These are phyloP conservation scores for Ichneumoninae sp. DNA, from an alignment of 2,888 invertebrate genomes.

Conservation along the genomic window DNA sequence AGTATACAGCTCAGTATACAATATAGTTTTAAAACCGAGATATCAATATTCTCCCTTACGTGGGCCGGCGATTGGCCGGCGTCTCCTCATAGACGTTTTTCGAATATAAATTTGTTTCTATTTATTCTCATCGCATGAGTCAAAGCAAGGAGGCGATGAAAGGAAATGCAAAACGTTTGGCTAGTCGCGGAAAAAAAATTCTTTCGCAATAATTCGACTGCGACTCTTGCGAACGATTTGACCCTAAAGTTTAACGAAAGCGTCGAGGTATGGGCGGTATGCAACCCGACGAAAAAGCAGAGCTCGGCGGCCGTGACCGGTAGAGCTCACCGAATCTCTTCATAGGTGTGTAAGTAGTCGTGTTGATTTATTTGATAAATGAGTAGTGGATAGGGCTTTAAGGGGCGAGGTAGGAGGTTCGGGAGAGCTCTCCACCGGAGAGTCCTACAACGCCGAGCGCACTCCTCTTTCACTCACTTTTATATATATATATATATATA, in stretches of 20 bases:
- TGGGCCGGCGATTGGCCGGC: too few species aligned
- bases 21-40: too few species aligned
- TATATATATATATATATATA: conserved; percentile 16
- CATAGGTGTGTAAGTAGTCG: conserved; percentile 81
- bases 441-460: conserved; percentile 83
- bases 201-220: background rate
- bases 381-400: conserved; percentile 81
- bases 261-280: background rate
- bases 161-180: background rate
- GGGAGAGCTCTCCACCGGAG: conserved; percentile 82
- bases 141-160: background rate
- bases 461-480: conserved; percentile 78
- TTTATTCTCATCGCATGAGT: background rate
- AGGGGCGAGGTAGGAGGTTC: conserved; percentile 72
- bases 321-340: conserved; percentile 74
- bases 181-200: background rate
- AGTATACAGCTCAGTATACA: too few species aligned
- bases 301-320: conserved; percentile 71
- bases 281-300: conserved; percentile 1
- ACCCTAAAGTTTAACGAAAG: conserved; percentile 9
- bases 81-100: background rate
- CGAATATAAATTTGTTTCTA: background rate
- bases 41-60: too few species aligned
- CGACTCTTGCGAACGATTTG: background rate
- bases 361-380: conserved; percentile 83